phyloP scores from a whole-genome alignment of 2,888 invertebrate species.

The Lydus trimaculatus region DNA sequence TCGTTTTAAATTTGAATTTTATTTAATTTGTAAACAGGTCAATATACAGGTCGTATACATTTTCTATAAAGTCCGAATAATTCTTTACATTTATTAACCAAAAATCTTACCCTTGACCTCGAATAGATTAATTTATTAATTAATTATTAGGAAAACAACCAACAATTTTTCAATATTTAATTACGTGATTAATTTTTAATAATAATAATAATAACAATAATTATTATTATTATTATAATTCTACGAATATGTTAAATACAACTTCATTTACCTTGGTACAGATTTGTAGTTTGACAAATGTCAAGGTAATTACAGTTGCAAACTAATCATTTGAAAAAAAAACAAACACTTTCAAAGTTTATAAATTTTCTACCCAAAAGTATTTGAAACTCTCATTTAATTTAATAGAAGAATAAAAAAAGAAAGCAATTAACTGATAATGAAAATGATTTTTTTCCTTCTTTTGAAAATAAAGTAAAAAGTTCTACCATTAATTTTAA shows the following conservation, averaged over 20 bases:
- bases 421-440: too few relatives aligned
- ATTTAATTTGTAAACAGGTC: slow-evolving; percentile 8
- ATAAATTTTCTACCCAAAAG: background rate
- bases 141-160: background rate
- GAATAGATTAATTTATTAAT: background rate
- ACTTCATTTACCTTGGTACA: background rate
- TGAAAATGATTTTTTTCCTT: too few relatives aligned
- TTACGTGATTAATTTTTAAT: background rate
- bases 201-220: background rate
- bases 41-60: slow-evolving; percentile 12
- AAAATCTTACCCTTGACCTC: background rate
- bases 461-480: too few relatives aligned
- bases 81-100: background rate
- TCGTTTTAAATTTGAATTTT: background rate
- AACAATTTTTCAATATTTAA: background rate
- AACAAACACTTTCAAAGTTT: slow-evolving; percentile 1
- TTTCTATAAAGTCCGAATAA: background rate
- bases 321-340: background rate
- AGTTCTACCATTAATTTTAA: too few relatives aligned
- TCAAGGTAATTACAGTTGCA: background rate
- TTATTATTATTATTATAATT: slow-evolving; percentile 3
- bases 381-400: background rate
- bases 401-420: background rate
- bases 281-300: slow-evolving; percentile 8
- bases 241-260: background rate